Conservation (phyloP, 2,113 vertebrate genomes). For the Atherinomorus stipes region DNA sequence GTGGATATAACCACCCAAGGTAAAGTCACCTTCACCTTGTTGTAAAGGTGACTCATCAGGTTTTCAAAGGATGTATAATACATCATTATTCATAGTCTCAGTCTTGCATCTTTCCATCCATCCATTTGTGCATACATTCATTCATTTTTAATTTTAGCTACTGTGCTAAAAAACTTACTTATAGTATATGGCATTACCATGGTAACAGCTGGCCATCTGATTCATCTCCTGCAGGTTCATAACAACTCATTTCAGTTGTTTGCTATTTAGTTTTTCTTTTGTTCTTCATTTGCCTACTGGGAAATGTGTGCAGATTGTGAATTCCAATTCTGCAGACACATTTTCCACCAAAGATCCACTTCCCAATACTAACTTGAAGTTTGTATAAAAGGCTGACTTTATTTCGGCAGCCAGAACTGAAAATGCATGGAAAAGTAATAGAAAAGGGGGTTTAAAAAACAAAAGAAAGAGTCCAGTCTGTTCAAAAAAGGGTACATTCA, state of each 20-base stretch:
- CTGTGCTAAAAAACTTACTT: too few relatives aligned
- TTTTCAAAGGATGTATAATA: too few relatives aligned
- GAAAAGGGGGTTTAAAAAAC: slow-evolving; percentile 32
- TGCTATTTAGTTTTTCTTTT: too few relatives aligned
- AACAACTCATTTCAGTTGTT: neutral
- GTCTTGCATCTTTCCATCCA: too few relatives aligned
- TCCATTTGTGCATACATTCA: too few relatives aligned
- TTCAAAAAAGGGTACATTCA: slow-evolving; percentile 60
- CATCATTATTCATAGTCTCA: too few relatives aligned
- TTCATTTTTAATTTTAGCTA: too few relatives aligned
- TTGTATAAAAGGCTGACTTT: slow-evolving; percentile 44
- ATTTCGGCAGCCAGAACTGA: slow-evolving; percentile 37
- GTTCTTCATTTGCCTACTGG: neutral
- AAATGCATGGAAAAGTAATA: slow-evolving; percentile 37
- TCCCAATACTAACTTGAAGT: slow-evolving; percentile 33
- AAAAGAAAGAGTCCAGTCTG: slow-evolving; percentile 16
- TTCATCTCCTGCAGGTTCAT: slow-evolving; percentile 34
- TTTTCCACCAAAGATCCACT: neutral
- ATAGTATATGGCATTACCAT: slow-evolving; percentile 47
- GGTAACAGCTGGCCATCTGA: slow-evolving; percentile 36
- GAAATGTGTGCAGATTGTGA: slow-evolving; percentile 50
- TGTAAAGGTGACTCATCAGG: too few relatives aligned
- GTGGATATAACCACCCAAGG: too few relatives aligned
- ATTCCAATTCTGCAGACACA: slow-evolving; percentile 23
- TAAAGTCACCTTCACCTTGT: too few relatives aligned